Evolutionary conservation across 2,888 invertebrate species (phyloP).

Genomic region (Nysson spinosus): DNA sequence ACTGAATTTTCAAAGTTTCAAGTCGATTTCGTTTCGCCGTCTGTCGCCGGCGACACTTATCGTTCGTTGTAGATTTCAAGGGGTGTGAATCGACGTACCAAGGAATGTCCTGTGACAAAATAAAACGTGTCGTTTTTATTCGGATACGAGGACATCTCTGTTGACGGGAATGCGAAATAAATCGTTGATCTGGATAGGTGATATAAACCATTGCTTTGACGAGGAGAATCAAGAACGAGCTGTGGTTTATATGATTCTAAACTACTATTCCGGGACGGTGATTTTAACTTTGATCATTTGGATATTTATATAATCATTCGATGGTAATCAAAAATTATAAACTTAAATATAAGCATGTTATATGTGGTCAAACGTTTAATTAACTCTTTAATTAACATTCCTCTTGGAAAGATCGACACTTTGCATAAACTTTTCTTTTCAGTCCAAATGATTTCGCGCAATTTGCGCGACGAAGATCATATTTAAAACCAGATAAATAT

Average conservation of each 20-base stretch:
- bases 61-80: constrained; percentile 20
- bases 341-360: too few relatives aligned
- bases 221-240: constrained; percentile 15
- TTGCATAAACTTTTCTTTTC: too few relatives aligned
- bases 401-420: too few relatives aligned
- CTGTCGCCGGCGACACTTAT: constrained; percentile 9
- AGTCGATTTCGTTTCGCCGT: constrained; percentile 39
- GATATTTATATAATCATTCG: too few relatives aligned
- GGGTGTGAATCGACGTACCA: constrained; percentile 43
- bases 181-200: constrained; percentile 45
- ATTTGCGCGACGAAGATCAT: too few relatives aligned
- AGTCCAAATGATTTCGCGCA: too few relatives aligned
- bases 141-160: constrained; percentile 28
- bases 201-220: constrained; percentile 47
- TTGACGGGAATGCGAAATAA: constrained; percentile 35
- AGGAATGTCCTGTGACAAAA: constrained; percentile 31
- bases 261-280: not conserved
- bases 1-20: constrained; percentile 48
- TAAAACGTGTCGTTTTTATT: constrained; percentile 40
- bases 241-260: constrained; percentile 22
- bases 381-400: too few relatives aligned
- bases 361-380: too few relatives aligned
- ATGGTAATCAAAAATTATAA: too few relatives aligned
- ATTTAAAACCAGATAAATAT: too few relatives aligned
- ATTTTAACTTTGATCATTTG: constrained; percentile 15